Base-by-base conservation (phyloP, 2,888 invertebrate species). In the Tetragonula carbonaria region DNA sequence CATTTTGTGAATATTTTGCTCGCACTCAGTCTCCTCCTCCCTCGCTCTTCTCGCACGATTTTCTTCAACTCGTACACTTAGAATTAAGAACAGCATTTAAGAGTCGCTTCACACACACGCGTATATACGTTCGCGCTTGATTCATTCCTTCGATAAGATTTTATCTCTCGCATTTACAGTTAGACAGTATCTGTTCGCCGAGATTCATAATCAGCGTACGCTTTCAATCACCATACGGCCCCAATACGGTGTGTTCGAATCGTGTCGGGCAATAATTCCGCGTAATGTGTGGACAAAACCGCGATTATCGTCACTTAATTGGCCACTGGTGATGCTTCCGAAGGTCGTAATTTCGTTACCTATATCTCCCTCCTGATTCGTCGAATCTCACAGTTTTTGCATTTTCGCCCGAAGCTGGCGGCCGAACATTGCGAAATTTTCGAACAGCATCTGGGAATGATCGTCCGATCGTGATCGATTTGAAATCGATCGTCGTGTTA, bases 331-430 rank as follows among this genome's bases (percentile, higher is more conserved):
- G 14, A 66, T 76, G 75, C 82, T 78, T 63, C 72, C 68, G 80
- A 82, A 88, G 45, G 8, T 88, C 80, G 77, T 88, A 84, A 86
- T 88, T 87, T 86, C 78, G 80, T 86, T 86, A 85, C 82, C 67
- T 78, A 59, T 55, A 59, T 55, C 66, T 66, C 59, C 23, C 68
- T 68, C 5, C 67, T 70, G 51, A 53, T 45, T 45, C 53, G 68
- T 45, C 45, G 75, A 80, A 75, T 80, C 78, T 86, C 63, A 45
- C 45, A 45, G 8, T 6, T 70, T 57, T 38, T 38, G 78, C 63
- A 55, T 11, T 57, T 11, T 50, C 11, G 62, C 70, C 62, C 59
- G 51, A 63, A n/a, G 57, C 45, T 45, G 33, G 13, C 78, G 68
- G 21, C n/a, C 62, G 28, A 23, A 51, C 23, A 38, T 86, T 78